A percentile compares a stretch with the other conserved stretches of the same genome.
These are phyloP conservation scores for Pantala flavescens DNA, from an alignment of 1,140 invertebrate genomes.

Conservation along the genomic window DNA sequence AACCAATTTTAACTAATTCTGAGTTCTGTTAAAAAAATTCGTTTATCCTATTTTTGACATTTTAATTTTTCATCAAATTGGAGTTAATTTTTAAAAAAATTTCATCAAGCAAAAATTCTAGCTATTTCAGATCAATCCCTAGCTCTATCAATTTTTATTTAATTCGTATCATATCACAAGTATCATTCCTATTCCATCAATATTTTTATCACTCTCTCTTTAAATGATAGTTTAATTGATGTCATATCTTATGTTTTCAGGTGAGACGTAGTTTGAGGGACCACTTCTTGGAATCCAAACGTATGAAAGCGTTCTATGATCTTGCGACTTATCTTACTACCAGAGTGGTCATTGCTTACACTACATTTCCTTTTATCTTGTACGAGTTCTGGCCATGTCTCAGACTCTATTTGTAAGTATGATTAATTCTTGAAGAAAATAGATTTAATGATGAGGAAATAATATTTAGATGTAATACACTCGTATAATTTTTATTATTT, in stretches of 20 bases:
- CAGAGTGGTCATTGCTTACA: constrained; percentile 72
- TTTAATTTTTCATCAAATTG: no score
- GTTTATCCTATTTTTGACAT: no score
- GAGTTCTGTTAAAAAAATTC: no score
- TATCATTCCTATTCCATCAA: no score
- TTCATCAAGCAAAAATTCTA: no score
- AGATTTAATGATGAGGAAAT: constrained; percentile 1
- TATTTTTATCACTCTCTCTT: no score
- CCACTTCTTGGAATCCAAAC: constrained; percentile 53
- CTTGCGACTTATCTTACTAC: constrained; percentile 63
- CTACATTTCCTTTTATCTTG: constrained; percentile 81
- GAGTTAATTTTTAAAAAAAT: no score
- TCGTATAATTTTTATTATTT: constrained; percentile 10
- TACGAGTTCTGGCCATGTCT: constrained; percentile 64
- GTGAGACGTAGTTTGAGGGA: constrained; percentile 61
- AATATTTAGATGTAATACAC: neutral
- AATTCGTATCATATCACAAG: no score
- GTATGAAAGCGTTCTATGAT: constrained; percentile 63
- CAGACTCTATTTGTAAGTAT: constrained; percentile 53
- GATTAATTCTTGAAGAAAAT: constrained; percentile 16
- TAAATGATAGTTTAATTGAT: no score
- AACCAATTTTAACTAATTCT: no score
- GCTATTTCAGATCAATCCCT: no score
- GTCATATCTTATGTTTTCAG: constrained; percentile 36
- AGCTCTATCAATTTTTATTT: no score